phyloP scores from a whole-genome alignment of 2,113 vertebrate species.

The Picathartes gymnocephalus region DNA sequence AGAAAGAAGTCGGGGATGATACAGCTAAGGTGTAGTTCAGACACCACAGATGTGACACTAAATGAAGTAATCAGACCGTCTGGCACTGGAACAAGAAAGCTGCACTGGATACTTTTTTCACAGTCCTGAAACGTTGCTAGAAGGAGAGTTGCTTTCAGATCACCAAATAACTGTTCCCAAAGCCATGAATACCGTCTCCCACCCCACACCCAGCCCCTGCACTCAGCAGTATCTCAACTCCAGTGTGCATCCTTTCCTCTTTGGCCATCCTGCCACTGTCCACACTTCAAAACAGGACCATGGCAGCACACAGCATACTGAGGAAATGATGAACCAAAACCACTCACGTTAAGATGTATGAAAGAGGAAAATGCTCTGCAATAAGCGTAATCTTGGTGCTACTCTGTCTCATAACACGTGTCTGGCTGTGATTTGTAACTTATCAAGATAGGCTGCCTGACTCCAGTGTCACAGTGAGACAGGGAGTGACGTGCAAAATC shows the following conservation, averaged over 20 bases:
- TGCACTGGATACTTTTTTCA: not conserved
- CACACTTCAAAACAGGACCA: not conserved
- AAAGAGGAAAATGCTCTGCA: not conserved
- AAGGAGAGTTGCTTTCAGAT: not conserved
- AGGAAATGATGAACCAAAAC: not conserved
- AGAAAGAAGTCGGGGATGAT: not conserved
- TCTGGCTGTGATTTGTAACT: not conserved
- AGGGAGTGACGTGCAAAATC: not conserved
- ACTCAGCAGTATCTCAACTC: not conserved
- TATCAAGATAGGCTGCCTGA: not conserved
- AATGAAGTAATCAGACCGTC: not conserved
- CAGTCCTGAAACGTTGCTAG: not conserved
- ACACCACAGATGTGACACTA: not conserved
- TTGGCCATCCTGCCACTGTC: not conserved
- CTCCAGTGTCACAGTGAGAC: not conserved
- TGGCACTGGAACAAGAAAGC: not conserved
- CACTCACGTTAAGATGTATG: rapidly evolving
- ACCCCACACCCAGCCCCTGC: not conserved
- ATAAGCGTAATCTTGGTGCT: not conserved
- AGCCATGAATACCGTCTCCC: not conserved
- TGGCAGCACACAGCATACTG: not conserved
- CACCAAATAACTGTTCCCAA: not conserved
- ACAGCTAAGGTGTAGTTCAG: not conserved
- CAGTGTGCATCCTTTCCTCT: not conserved
- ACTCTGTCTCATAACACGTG: rapidly evolving